Evolutionary conservation across 1,140 invertebrate species (phyloP).

Genomic region (Phthorimaea operculella): DNA sequence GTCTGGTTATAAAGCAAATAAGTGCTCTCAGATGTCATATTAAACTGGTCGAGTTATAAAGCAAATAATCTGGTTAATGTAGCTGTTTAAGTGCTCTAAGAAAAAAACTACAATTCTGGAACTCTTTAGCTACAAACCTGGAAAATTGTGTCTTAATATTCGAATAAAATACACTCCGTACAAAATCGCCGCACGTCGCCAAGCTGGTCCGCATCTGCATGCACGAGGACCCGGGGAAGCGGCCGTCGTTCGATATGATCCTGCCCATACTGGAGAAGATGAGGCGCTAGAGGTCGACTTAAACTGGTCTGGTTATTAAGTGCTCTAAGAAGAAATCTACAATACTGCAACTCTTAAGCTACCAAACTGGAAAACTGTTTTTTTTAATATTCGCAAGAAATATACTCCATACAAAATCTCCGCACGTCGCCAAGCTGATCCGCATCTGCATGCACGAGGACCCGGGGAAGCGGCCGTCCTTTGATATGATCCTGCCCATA

Average conservation of each 20-base stretch:
- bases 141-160: no score
- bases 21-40: no score
- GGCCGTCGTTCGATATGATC: slow-evolving; percentile 99
- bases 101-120: no score
- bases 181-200: slow-evolving; percentile 90
- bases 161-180: slow-evolving; percentile 50
- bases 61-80: no score
- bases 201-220: slow-evolving; percentile 98
- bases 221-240: slow-evolving; percentile 98
- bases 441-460: slow-evolving; percentile 99
- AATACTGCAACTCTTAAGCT: slow-evolving; percentile 9
- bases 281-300: no score
- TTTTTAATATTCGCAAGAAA: no score
- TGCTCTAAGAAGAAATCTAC: not conserved
- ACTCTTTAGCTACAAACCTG: no score
- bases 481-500: slow-evolving; percentile 99
- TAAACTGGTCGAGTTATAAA: no score
- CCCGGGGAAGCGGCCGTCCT: slow-evolving; percentile 96
- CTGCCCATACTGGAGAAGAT: slow-evolving; percentile 99
- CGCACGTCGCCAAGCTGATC: slow-evolving; percentile 94
- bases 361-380: slow-evolving; percentile 9
- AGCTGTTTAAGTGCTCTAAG: no score
- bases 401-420: no score
- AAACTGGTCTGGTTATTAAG: no score
- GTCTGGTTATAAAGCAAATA: no score